Evolutionary conservation across 2,113 vertebrate genomes (phyloP), one percentile per base, ranked within the genome.

Genomic region (Chrysochloris asiatica): DNA sequence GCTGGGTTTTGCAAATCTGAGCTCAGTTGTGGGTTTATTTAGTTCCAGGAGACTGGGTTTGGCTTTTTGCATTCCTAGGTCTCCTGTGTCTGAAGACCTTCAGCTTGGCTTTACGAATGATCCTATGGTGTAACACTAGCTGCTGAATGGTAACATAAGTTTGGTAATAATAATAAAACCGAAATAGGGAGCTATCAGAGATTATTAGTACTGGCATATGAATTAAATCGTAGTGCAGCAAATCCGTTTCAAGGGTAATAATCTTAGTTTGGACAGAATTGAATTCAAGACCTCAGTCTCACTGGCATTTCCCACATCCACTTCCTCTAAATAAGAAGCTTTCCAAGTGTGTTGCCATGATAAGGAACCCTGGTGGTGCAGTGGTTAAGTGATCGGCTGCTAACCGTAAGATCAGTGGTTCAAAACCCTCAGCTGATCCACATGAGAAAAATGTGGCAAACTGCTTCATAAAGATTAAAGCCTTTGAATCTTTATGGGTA

Each of bases 11-110:
- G 94, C 89, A 88, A 96, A 96, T 96, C 95, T 95, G 96, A 97
- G 96, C 96, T 97, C 93, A 93, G 92, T 80, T 94, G 92, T 97
- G 97, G 97, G 97, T 97, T 97, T 97, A 93, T 96, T 97, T 96
- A 95, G 94, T 10, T 97, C 97, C 94, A 96, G 95, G 95, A 97
- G 96, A 89, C 97, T 95, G 93, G 93, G 88, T 75, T 83, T 96
- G 96, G 94, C 95, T 95, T 88, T 96, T 92, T 85, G 95, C 97
- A 98, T 98, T 97, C 97, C 94, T 87, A 82, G 95, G 95, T 96
- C 96, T 97, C 95, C 52, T 95, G 94, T 95, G 84, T 97, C 95
- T 97, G 94, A 88, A 96, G 96, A 0, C 0, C 95, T 96, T 94
- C 84, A 73, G 75, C 88, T 96, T 96, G 97, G 97, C 94, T 97